Conservation (phyloP, 2,797 vertebrate genomes). For the Lagocephalus sceleratus region DNA sequence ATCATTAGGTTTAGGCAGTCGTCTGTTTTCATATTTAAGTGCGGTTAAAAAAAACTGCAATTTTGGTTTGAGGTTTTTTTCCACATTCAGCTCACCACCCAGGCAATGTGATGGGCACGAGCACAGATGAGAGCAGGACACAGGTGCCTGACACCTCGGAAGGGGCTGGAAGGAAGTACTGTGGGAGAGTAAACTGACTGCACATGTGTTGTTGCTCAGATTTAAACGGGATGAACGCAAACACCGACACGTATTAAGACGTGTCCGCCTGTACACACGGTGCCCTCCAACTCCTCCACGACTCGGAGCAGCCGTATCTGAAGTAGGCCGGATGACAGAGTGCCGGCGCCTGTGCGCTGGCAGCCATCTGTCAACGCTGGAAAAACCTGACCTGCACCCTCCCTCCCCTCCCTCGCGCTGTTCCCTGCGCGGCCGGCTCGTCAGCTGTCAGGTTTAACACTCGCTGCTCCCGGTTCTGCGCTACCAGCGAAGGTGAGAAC, state of each 20-base stretch:
- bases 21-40: too few relatives aligned
- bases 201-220: conserved; percentile 21
- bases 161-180: conserved; percentile 26
- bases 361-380: conserved; percentile 48
- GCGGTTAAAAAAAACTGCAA: too few relatives aligned
- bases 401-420: conserved; percentile 26
- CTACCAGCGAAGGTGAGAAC: conserved; percentile 38
- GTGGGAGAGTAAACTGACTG: conserved; percentile 25
- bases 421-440: conserved; percentile 24
- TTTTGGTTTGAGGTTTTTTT: too few relatives aligned
- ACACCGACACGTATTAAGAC: conserved; percentile 7
- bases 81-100: too few relatives aligned
- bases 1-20: too few relatives aligned
- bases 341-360: conserved; percentile 32
- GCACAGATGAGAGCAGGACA: conserved; percentile 25
- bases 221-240: conserved; percentile 7
- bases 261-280: conserved; percentile 13
- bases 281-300: conserved; percentile 34
- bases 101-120: too few relatives aligned
- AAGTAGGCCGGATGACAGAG: conserved; percentile 35
- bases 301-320: conserved; percentile 34
- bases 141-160: conserved; percentile 39
- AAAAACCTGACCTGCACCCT: conserved; percentile 57
- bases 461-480: conserved; percentile 9
- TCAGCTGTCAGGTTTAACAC: conserved; percentile 56